A percentile compares a stretch with the other conserved stretches of the same genome.
These are phyloP conservation scores for Idaea aversata DNA, from an alignment of 2,888 invertebrate species.

Conservation along the genomic window DNA sequence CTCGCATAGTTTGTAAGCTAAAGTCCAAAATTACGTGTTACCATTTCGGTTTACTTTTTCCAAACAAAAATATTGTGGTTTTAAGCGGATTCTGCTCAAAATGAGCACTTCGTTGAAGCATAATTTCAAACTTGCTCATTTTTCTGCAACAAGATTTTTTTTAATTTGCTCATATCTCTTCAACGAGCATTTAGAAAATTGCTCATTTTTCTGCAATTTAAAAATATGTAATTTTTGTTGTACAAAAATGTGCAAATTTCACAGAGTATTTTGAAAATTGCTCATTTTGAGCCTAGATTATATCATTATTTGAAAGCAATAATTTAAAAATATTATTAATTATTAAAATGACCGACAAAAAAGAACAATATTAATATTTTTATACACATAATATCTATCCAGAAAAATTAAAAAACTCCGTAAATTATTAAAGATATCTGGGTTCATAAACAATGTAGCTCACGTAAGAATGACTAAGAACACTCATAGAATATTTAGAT, in stretches of 20 bases:
- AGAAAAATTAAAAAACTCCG: too few relatives aligned
- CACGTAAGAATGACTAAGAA: too few relatives aligned
- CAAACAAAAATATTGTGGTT: slow-evolving; percentile 8
- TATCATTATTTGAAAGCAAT: not conserved
- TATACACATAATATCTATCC: too few relatives aligned
- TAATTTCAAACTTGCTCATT: not conserved
- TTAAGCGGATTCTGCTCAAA: not conserved
- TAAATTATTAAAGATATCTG: too few relatives aligned
- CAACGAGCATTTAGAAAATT: too few relatives aligned
- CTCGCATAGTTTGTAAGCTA: slow-evolving; percentile 36
- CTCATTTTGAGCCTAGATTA: not conserved
- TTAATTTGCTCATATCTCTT: too few relatives aligned
- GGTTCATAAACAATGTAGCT: too few relatives aligned
- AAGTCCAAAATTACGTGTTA: slow-evolving; percentile 42
- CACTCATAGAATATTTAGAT: too few relatives aligned
- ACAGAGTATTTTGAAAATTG: not conserved
- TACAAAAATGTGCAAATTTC: not conserved
- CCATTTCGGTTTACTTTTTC: slow-evolving; percentile 36
- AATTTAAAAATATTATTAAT: not conserved
- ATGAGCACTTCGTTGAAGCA: not conserved
- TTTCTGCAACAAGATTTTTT: too few relatives aligned
- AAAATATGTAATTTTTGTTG: not conserved
- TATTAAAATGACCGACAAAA: not conserved
- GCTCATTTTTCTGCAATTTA: too few relatives aligned
- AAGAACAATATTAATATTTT: not conserved